Evolutionary conservation across 2,888 invertebrate species (phyloP).

Genomic region (Polydrusus cervinus): DNA sequence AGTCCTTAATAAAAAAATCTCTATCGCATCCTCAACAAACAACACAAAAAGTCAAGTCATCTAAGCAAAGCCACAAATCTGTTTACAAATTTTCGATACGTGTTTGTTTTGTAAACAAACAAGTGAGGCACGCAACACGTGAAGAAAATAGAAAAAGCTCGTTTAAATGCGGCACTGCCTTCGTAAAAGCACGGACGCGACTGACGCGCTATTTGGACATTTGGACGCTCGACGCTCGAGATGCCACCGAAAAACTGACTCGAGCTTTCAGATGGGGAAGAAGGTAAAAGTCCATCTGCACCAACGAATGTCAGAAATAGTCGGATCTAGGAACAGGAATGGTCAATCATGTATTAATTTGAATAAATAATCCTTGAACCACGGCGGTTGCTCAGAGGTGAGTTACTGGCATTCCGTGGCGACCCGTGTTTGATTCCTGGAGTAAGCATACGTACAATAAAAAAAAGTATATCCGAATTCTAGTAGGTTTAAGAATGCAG

Average conservation of each 20-base stretch:
- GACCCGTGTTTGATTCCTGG: too few relatives aligned
- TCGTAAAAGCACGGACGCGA: conserved; percentile 39
- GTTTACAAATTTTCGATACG: conserved; percentile 30
- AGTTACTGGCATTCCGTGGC: too few relatives aligned
- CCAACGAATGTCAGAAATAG: background rate
- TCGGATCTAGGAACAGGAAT: background rate
- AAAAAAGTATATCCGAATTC: too few relatives aligned
- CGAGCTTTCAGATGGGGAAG: conserved; percentile 36
- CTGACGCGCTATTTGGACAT: conserved; percentile 36
- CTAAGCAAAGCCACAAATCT: conserved; percentile 24
- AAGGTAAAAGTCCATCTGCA: conserved; percentile 17
- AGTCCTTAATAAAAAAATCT: background rate
- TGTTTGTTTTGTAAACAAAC: conserved; percentile 51
- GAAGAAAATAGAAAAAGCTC: conserved; percentile 25
- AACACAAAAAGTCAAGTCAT: conserved; percentile 37
- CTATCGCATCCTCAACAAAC: conserved; percentile 29
- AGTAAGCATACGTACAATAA: too few relatives aligned
- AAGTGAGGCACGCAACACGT: conserved; percentile 29
- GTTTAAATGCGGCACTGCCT: conserved; percentile 15
- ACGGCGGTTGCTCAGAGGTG: too few relatives aligned
- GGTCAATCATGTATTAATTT: too few relatives aligned
- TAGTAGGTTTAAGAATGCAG: too few relatives aligned
- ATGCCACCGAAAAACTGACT: conserved; percentile 22
- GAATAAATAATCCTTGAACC: too few relatives aligned
- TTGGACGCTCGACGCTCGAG: too few relatives aligned